phyloP scores from a whole-genome alignment of 2,113 vertebrate genomes.

The Ursus arctos region DNA sequence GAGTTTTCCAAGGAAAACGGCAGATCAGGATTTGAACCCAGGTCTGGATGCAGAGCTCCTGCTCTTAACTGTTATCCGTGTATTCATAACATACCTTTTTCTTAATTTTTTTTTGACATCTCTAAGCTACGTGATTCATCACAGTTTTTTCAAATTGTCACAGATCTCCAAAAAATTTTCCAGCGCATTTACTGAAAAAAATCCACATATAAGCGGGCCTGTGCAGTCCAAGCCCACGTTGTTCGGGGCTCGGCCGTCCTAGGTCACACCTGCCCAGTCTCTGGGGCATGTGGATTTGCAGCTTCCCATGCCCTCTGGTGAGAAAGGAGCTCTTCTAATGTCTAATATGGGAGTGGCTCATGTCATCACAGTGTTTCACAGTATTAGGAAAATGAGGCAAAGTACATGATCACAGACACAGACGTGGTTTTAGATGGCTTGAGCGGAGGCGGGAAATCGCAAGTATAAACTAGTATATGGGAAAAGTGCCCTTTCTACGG shows the following conservation, averaged over 20 bases:
- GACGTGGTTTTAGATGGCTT: not conserved
- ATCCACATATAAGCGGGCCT: not conserved
- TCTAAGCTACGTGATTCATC: not conserved
- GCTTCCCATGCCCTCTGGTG: not conserved
- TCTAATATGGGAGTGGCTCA: not conserved
- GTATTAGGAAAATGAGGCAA: not conserved
- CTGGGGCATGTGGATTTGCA: not conserved
- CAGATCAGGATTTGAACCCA: not conserved
- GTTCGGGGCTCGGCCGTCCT: not conserved
- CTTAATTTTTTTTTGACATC: not conserved
- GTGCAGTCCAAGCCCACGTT: not conserved
- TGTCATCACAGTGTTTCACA: constrained; percentile 5
- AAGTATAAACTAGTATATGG: not conserved
- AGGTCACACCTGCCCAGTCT: not conserved
- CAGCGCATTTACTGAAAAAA: not conserved
- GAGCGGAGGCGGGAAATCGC: not conserved
- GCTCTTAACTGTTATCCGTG: not conserved
- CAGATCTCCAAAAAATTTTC: not conserved
- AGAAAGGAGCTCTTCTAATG: not conserved
- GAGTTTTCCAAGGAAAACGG: not conserved
- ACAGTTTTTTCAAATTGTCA: not conserved
- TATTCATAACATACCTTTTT: not conserved
- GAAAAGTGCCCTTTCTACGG: not conserved
- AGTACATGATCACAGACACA: not conserved
- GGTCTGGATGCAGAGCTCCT: not conserved